These are phyloP conservation scores for Enteromius argenteus DNA, from an alignment of 2,797 vertebrate species.

Conservation along the genomic window DNA sequence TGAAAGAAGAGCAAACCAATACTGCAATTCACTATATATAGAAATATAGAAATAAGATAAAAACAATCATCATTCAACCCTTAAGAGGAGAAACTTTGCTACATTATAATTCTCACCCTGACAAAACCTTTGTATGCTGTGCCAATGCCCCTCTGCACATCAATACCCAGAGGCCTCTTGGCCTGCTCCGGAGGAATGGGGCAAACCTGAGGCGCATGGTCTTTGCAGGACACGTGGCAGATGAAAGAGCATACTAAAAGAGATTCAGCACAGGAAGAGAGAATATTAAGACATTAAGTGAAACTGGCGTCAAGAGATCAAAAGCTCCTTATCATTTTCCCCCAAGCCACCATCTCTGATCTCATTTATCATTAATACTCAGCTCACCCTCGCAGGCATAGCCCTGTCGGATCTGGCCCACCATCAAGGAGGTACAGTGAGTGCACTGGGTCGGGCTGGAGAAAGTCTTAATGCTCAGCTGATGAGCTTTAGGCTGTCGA, in stretches of 20 bases:
- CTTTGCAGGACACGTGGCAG: conserved; percentile 94
- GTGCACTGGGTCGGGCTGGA: conserved; percentile 93
- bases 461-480: conserved; percentile 95
- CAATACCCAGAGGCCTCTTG: conserved; percentile 94
- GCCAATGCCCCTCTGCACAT: conserved; percentile 95
- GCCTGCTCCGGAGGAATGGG: conserved; percentile 94
- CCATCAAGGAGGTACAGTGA: conserved; percentile 97
- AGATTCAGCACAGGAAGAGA: background rate
- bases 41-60: background rate
- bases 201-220: conserved; percentile 92
- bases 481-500: conserved; percentile 93
- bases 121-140: conserved; percentile 97
- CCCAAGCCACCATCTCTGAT: background rate
- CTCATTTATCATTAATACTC: background rate
- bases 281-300: background rate
- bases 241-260: conserved; percentile 92
- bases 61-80: background rate
- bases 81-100: background rate
- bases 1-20: conserved; percentile 60
- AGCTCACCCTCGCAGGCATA: conserved; percentile 92
- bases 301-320: background rate
- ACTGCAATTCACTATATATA: background rate
- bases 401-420: conserved; percentile 93
- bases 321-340: background rate
- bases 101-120: conserved; percentile 80